Conservation (phyloP, 2,113 vertebrate species). For the Phylloscopus trochiloides region DNA sequence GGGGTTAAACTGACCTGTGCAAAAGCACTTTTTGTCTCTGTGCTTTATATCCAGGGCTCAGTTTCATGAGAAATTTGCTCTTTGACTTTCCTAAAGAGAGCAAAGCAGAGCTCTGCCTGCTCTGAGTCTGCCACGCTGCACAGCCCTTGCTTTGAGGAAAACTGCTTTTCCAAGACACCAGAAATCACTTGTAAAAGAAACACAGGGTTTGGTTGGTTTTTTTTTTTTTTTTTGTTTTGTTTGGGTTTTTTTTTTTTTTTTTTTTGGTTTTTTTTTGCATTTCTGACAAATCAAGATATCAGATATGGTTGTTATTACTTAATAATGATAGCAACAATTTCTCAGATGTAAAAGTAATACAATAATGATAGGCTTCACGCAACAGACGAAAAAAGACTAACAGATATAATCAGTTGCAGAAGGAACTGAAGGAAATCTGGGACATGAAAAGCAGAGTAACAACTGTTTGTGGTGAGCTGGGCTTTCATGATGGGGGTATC, state of each 20-base stretch:
- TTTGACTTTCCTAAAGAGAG: not conserved
- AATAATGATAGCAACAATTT: constrained; percentile 58
- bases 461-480: constrained; percentile 63
- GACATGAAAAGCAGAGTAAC: constrained; percentile 58
- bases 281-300: constrained; percentile 27
- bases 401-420: constrained; percentile 64
- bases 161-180: not conserved
- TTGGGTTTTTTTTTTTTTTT: too few species aligned
- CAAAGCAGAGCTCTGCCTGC: not conserved
- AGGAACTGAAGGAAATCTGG: constrained; percentile 43
- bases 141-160: not conserved
- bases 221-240: too few species aligned
- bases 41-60: not conserved
- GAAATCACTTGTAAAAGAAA: constrained; percentile 21
- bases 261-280: not conserved
- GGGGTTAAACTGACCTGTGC: not conserved
- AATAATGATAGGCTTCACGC: constrained; percentile 48
- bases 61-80: not conserved
- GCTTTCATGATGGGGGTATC: constrained; percentile 42
- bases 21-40: not conserved
- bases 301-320: constrained; percentile 54
- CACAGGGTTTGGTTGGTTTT: not conserved
- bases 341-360: constrained; percentile 59
- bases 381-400: constrained; percentile 34
- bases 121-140: accelerated